Evolutionary conservation across 2,888 invertebrate species (phyloP).

Genomic region (Yponomeuta malinellus): DNA sequence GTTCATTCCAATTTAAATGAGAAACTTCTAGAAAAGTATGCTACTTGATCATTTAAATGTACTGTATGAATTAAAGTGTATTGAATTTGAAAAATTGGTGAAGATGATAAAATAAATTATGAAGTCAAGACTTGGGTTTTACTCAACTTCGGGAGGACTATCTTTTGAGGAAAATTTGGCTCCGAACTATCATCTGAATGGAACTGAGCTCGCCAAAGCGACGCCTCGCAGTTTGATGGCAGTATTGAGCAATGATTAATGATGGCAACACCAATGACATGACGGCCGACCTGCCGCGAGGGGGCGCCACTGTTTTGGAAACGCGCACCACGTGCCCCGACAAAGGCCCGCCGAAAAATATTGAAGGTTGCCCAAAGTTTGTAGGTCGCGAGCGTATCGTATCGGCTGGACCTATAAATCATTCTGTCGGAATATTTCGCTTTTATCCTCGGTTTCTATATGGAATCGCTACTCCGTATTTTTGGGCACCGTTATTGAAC

Average conservation of each 20-base stretch:
- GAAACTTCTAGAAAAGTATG: slow-evolving; percentile 62
- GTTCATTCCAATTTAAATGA: slow-evolving; percentile 76
- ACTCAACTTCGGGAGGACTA: background rate
- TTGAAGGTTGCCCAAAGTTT: slow-evolving; percentile 68
- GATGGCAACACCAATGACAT: slow-evolving; percentile 60
- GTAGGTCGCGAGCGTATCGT: slow-evolving; percentile 63
- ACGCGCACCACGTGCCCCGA: slow-evolving; percentile 52
- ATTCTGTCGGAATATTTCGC: slow-evolving; percentile 60
- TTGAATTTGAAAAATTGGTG: slow-evolving; percentile 72
- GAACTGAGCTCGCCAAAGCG: slow-evolving; percentile 51
- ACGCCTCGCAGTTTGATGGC: slow-evolving; percentile 60
- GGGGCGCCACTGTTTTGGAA: slow-evolving; percentile 42
- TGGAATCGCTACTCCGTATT: slow-evolving; percentile 20
- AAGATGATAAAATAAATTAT: slow-evolving; percentile 74
- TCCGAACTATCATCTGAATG: background rate
- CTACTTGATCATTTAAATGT: slow-evolving; percentile 73
- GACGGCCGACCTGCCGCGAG: slow-evolving; percentile 61
- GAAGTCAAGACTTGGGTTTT: slow-evolving; percentile 52
- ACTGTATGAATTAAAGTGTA: slow-evolving; percentile 71
- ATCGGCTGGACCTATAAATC: slow-evolving; percentile 69
- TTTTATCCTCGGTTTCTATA: slow-evolving; percentile 47
- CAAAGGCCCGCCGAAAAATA: slow-evolving; percentile 68
- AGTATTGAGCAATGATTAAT: slow-evolving; percentile 73
- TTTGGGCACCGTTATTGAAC: slow-evolving; percentile 17
- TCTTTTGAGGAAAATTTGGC: background rate